phyloP scores from a whole-genome alignment of 2,888 invertebrate genomes.

The Cheilosia scutellata region DNA sequence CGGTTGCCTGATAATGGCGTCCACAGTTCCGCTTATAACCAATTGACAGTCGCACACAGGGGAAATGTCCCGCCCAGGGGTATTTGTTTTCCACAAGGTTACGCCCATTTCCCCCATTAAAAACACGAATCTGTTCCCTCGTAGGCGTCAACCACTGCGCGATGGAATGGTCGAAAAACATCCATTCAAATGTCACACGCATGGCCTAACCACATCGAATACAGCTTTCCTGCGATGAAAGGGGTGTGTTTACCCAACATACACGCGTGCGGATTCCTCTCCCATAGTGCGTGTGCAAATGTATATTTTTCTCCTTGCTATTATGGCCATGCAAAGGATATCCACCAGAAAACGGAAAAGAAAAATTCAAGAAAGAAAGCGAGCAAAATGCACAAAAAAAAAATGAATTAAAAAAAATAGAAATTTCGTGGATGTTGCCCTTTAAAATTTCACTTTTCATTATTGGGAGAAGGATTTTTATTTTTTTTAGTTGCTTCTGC shows the following conservation, averaged over 20 bases:
- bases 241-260: slow-evolving; percentile 10
- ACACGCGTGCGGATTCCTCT: neutral
- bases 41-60: slow-evolving; percentile 63
- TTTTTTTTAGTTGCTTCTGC: slow-evolving; percentile 1
- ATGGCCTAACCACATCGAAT: slow-evolving; percentile 2
- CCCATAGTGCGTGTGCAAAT: slow-evolving; percentile 18
- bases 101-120: slow-evolving; percentile 24
- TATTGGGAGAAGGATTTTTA: slow-evolving; percentile 43
- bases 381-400: slow-evolving; percentile 15
- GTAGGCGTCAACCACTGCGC: slow-evolving; percentile 9
- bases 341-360: slow-evolving; percentile 19
- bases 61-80: slow-evolving; percentile 30
- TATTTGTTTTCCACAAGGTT: neutral
- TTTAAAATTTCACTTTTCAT: slow-evolving; percentile 76
- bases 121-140: neutral
- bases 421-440: slow-evolving; percentile 46
- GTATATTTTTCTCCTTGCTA: slow-evolving; percentile 8
- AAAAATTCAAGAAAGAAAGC: slow-evolving; percentile 30
- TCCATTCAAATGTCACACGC: slow-evolving; percentile 10
- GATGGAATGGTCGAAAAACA: slow-evolving; percentile 10
- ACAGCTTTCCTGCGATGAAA: neutral
- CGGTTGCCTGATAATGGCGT: slow-evolving; percentile 72
- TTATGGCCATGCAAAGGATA: slow-evolving; percentile 10
- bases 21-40: slow-evolving; percentile 56
- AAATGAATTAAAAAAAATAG: neutral